Conservation (phyloP, 37 sponge, comb jelly and placozoan species). For the Tethya wilhelma region DNA sequence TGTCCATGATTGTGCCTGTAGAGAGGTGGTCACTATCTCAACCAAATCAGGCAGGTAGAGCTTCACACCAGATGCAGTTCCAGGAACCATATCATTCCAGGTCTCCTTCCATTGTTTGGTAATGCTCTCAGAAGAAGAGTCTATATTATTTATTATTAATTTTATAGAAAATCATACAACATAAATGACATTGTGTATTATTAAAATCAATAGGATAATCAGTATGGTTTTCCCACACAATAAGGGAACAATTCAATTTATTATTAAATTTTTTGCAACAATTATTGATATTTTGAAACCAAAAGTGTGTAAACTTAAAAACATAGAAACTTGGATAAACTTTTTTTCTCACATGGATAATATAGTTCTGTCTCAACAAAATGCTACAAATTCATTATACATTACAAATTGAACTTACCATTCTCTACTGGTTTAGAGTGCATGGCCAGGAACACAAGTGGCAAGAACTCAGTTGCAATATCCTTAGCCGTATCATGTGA, state of each 20-base stretch:
- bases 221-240: no score
- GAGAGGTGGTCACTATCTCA: conserved; percentile 23
- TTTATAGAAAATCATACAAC: background rate
- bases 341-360: no score
- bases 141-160: background rate
- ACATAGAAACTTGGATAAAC: no score
- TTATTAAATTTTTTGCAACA: background rate
- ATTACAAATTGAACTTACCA: no score
- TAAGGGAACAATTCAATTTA: no score
- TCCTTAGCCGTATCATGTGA: conserved; percentile 46
- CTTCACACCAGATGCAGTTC: conserved; percentile 47
- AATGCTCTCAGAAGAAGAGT: conserved; percentile 25
- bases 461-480: conserved; percentile 36
- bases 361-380: no score
- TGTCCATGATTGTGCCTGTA: conserved; percentile 60
- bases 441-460: conserved; percentile 86
- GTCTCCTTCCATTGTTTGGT: conserved; percentile 61
- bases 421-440: conserved; percentile 47
- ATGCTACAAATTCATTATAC: no score
- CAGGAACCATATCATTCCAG: conserved; percentile 65
- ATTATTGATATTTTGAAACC: no score
- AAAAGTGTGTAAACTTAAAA: no score
- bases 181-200: background rate
- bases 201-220: no score
- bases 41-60: conserved; percentile 61